phyloP scores from a whole-genome alignment of 1,140 invertebrate species.

The Drosophila oshimai region DNA sequence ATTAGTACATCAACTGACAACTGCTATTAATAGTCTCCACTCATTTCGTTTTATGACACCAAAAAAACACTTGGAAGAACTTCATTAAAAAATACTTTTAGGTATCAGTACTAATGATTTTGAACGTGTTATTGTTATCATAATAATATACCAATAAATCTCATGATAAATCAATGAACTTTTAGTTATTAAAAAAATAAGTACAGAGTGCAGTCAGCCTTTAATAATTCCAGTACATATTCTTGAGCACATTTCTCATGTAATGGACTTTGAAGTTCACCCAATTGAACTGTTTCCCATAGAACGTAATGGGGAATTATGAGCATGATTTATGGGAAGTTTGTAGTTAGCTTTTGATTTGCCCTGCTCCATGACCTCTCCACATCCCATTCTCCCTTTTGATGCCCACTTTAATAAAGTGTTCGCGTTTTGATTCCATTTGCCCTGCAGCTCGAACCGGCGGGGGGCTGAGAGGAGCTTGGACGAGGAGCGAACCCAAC shows the following conservation, averaged over 20 bases:
- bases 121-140: too few relatives aligned
- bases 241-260: neutral
- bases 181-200: too few relatives aligned
- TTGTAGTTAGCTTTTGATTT: slow-evolving; percentile 32
- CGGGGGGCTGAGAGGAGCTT: neutral
- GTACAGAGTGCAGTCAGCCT: neutral
- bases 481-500: neutral
- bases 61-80: neutral
- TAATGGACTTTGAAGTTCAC: slow-evolving; percentile 1
- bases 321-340: slow-evolving; percentile 25
- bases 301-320: slow-evolving; percentile 5
- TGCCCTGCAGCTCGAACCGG: neutral
- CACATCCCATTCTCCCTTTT: neutral
- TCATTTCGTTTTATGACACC: slow-evolving; percentile 12
- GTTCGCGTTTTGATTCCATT: slow-evolving; percentile 44
- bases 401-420: slow-evolving; percentile 47
- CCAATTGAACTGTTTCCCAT: slow-evolving; percentile 9
- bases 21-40: slow-evolving; percentile 35
- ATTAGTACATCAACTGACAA: slow-evolving; percentile 45
- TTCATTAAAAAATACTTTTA: neutral
- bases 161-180: too few relatives aligned
- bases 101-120: neutral
- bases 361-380: neutral
- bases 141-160: too few relatives aligned
- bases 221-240: neutral